Conservation (phyloP, 2,888 invertebrate species). For the Chaitophorus viminalis region DNA sequence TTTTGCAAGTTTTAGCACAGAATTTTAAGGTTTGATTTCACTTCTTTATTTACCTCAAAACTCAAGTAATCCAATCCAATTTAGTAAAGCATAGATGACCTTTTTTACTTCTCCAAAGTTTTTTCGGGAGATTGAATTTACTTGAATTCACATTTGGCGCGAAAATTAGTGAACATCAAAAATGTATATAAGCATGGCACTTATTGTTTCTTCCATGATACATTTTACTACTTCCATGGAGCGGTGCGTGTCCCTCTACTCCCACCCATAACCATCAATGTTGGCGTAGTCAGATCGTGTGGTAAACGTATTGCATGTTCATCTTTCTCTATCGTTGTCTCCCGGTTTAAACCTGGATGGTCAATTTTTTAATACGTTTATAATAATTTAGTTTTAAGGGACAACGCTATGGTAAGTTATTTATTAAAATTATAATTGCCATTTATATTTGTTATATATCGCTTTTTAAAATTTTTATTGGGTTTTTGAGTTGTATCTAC, state of each 20-base stretch:
- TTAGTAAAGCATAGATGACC: too few relatives aligned
- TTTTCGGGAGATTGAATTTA: too few relatives aligned
- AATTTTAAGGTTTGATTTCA: too few relatives aligned
- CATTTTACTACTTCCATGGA: constrained; percentile 23
- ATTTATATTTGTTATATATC: neutral
- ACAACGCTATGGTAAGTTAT: constrained; percentile 53
- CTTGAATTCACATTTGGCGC: too few relatives aligned
- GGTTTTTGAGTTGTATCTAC: neutral
- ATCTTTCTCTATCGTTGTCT: constrained; percentile 36
- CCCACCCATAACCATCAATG: neutral
- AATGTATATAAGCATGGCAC: too few relatives aligned
- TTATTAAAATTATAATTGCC: neutral
- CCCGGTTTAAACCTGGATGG: constrained; percentile 25
- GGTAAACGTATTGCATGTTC: neutral
- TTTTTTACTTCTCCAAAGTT: too few relatives aligned
- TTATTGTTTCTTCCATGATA: constrained; percentile 8
- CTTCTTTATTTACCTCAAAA: too few relatives aligned
- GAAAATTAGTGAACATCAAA: neutral
- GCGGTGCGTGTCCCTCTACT: neutral
- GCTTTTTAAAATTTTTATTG: neutral
- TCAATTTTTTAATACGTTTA: constrained; percentile 24
- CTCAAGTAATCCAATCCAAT: too few relatives aligned
- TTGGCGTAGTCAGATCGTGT: constrained; percentile 22
- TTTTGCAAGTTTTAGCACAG: too few relatives aligned
- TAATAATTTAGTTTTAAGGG: constrained; percentile 49